phyloP scores from a whole-genome alignment of 2,797 vertebrate species.

The Sebastolobus altivelis region DNA sequence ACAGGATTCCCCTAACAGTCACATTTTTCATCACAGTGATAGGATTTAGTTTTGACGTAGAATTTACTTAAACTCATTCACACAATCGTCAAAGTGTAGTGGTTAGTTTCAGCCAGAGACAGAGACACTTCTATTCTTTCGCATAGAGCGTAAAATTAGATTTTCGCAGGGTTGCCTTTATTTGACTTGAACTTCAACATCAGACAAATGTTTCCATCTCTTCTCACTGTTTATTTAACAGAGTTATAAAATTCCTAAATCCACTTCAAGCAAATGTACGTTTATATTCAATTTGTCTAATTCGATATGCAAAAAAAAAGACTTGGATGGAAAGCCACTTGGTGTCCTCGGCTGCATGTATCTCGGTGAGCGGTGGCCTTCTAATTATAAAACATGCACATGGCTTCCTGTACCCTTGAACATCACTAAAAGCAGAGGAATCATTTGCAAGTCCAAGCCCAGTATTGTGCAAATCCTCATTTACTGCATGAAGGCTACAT shows the following conservation, averaged over 20 bases:
- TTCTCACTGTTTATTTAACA: constrained; percentile 15
- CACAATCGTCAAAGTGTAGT: background rate
- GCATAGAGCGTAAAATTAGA: background rate
- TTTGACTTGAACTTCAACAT: constrained; percentile 16
- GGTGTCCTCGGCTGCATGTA: constrained; percentile 35
- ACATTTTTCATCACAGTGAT: background rate
- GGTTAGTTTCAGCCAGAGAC: background rate
- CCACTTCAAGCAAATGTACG: background rate
- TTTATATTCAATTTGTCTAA: constrained; percentile 2
- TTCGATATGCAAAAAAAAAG: constrained; percentile 12
- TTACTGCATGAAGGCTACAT: constrained; percentile 6
- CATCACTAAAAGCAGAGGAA: constrained; percentile 42
- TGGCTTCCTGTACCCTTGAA: constrained; percentile 48
- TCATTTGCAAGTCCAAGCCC: constrained; percentile 57
- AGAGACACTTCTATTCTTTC: background rate
- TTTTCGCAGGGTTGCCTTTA: background rate
- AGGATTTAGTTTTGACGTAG: constrained; percentile 1
- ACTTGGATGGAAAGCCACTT: constrained; percentile 10
- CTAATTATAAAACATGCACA: constrained; percentile 19
- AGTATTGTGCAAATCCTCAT: constrained; percentile 9
- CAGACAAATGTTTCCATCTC: background rate
- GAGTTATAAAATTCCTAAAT: constrained; percentile 14
- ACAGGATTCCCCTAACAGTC: background rate
- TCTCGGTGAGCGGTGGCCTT: constrained; percentile 2
- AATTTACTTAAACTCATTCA: constrained; percentile 2